Conservation (phyloP, 2,888 invertebrate species). For the Serripes groenlandicus region DNA sequence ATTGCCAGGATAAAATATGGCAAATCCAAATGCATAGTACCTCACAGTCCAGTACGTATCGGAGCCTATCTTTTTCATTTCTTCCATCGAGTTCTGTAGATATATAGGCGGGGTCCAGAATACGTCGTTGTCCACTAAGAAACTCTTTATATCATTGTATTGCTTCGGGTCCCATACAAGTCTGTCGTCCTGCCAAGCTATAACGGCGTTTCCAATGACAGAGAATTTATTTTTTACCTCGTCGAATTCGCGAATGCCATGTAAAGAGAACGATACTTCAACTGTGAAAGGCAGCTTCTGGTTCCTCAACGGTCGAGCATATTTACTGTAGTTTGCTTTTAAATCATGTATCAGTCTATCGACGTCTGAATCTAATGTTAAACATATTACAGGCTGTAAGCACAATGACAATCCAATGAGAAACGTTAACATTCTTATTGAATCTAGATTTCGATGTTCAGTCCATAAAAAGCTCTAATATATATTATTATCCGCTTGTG, state of each 20-base stretch:
- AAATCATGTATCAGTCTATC: background rate
- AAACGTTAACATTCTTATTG: background rate
- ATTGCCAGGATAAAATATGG: background rate
- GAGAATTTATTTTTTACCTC: constrained; percentile 6
- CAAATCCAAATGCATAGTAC: background rate
- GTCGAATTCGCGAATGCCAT: background rate
- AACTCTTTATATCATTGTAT: background rate
- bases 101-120: constrained; percentile 10
- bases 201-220: background rate
- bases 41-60: constrained; percentile 7
- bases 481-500: too few relatives aligned
- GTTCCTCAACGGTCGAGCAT: background rate
- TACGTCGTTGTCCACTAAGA: background rate
- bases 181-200: constrained; percentile 6
- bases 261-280: background rate
- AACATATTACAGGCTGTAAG: background rate
- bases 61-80: background rate
- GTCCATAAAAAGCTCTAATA: too few relatives aligned
- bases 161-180: background rate
- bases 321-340: background rate
- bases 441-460: too few relatives aligned
- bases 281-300: background rate
- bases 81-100: constrained; percentile 7
- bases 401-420: background rate
- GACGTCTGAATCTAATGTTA: background rate